Percentiles rank a stretch among this genome's conserved stretches.
Evolutionary conservation across 64 coral and sea anemone genomes (phyloP).

Genomic region (Stylophora pistillata): DNA sequence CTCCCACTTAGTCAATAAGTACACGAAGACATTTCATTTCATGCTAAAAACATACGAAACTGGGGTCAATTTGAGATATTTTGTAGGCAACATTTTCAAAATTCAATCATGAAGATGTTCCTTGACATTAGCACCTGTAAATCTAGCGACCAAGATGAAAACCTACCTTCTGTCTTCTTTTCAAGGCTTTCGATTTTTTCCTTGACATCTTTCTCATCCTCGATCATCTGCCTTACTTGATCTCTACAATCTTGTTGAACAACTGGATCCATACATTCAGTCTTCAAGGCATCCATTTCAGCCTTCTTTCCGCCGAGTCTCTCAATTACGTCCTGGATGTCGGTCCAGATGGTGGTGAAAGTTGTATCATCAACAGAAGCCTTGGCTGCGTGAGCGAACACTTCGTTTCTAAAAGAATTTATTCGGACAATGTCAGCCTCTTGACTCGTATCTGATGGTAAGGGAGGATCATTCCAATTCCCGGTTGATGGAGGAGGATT

Average conservation of each 20-base stretch:
- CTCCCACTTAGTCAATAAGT: too few relatives aligned
- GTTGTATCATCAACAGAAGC: neutral
- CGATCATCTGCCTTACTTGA: neutral
- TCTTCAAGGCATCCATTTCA: constrained; percentile 24
- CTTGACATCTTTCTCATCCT: constrained; percentile 1
- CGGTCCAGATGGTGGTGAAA: neutral
- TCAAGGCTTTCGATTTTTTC: neutral
- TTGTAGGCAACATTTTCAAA: too few relatives aligned
- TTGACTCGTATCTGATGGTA: neutral
- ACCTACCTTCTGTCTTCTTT: neutral
- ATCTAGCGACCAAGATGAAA: neutral
- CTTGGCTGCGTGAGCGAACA: constrained; percentile 2
- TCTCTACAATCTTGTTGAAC: neutral
- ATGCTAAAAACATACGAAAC: too few relatives aligned
- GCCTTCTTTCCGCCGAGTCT: neutral
- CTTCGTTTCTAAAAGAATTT: constrained; percentile 13
- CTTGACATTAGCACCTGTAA: too few relatives aligned
- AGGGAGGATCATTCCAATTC: neutral
- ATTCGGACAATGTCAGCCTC: constrained; percentile 28
- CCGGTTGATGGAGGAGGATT: neutral
- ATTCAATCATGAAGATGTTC: too few relatives aligned
- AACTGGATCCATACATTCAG: constrained; percentile 7
- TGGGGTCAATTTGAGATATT: too few relatives aligned
- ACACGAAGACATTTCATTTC: too few relatives aligned
- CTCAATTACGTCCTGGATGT: constrained; percentile 10